phyloP scores from a whole-genome alignment of 2,113 vertebrate genomes.

The Odontesthes bonariensis region DNA sequence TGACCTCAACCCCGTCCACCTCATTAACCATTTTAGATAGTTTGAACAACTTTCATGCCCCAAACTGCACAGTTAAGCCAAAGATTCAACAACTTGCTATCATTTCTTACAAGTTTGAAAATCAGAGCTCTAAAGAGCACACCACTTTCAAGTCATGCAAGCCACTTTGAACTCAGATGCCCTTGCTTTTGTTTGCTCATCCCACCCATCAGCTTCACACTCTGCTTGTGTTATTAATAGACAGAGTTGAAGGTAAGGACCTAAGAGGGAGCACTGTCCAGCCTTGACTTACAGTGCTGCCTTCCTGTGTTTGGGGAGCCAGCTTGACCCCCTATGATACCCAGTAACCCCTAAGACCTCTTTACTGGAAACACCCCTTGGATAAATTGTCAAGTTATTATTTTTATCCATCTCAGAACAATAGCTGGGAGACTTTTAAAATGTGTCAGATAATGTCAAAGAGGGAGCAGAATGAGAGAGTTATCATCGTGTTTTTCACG shows the following conservation, averaged over 20 bases:
- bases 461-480: slow-evolving; percentile 42
- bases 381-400: slow-evolving; percentile 68
- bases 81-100: neutral
- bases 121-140: neutral
- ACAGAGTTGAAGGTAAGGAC: slow-evolving; percentile 71
- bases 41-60: neutral
- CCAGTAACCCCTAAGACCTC: slow-evolving; percentile 61
- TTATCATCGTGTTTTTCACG: slow-evolving; percentile 48
- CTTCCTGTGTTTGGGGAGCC: slow-evolving; percentile 81
- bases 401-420: slow-evolving; percentile 82
- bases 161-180: slow-evolving; percentile 1
- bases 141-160: neutral
- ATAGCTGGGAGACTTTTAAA: slow-evolving; percentile 76
- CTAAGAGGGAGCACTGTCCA: slow-evolving; percentile 60
- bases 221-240: slow-evolving; percentile 70
- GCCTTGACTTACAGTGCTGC: slow-evolving; percentile 72
- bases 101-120: neutral
- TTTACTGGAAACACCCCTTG: slow-evolving; percentile 74
- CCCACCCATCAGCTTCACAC: slow-evolving; percentile 26
- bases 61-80: neutral
- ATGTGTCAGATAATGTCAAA: slow-evolving; percentile 67
- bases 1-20: slow-evolving; percentile 17
- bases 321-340: slow-evolving; percentile 66
- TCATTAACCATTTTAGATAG: neutral
- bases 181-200: slow-evolving; percentile 33